These are phyloP conservation scores for Rhopalosiphum nymphaeae DNA, from an alignment of 2,888 invertebrate genomes.

Conservation along the genomic window DNA sequence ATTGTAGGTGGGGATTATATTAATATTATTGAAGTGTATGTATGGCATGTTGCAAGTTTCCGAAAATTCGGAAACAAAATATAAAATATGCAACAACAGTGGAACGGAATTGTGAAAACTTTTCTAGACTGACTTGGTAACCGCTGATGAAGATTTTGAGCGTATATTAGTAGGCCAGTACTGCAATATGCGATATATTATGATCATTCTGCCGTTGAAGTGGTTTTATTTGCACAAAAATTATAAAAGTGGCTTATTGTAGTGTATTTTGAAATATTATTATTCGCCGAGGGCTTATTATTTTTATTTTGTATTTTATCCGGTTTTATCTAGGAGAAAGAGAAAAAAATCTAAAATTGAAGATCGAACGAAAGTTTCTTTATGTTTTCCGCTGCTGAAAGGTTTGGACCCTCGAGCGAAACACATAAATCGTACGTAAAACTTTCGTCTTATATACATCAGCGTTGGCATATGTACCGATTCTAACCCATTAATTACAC, in stretches of 20 bases:
- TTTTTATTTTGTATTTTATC: neutral
- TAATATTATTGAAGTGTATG: neutral
- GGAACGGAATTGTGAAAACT: neutral
- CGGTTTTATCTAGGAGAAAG: neutral
- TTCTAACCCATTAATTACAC: neutral
- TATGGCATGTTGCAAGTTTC: neutral
- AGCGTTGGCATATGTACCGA: too few species aligned
- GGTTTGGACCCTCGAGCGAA: neutral
- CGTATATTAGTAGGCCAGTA: neutral
- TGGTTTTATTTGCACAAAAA: neutral
- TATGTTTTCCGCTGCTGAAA: neutral
- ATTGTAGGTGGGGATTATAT: neutral
- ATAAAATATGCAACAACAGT: neutral
- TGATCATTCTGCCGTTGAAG: neutral
- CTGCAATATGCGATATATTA: neutral
- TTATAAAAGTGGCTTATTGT: neutral
- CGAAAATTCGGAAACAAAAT: neutral
- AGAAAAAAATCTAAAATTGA: neutral
- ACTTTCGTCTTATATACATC: neutral
- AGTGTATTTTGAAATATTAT: neutral
- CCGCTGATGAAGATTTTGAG: neutral
- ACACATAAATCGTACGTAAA: constrained; percentile 27
- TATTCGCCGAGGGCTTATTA: neutral
- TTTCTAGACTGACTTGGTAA: neutral
- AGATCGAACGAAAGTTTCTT: neutral